Percentiles rank a stretch among this genome's conserved stretches.
These are phyloP conservation scores for Diplolepis rosae DNA, from an alignment of 2,888 invertebrate species.

Conservation along the genomic window DNA sequence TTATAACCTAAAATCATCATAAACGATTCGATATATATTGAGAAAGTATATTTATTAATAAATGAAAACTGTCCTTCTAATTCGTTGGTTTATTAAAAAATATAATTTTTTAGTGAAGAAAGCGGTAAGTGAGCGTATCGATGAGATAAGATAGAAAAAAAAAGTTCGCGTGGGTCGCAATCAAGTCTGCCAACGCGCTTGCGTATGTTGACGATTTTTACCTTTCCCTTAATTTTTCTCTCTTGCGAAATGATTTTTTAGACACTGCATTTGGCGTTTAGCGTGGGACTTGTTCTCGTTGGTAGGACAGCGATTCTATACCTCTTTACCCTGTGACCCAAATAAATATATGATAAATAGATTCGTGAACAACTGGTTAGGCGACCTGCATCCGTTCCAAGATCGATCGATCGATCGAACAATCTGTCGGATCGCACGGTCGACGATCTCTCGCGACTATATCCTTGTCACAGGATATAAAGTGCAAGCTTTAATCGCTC, in stretches of 20 bases:
- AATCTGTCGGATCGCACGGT: slow-evolving; percentile 2
- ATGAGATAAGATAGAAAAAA: slow-evolving; percentile 54
- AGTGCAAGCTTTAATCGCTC: slow-evolving; percentile 9
- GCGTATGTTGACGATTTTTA: slow-evolving; percentile 32
- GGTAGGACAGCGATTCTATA: slow-evolving; percentile 17
- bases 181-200: slow-evolving; percentile 52
- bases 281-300: slow-evolving; percentile 46
- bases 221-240: slow-evolving; percentile 38
- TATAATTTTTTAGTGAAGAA: neutral
- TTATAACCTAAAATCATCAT: too few relatives aligned
- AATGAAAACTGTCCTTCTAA: too few relatives aligned
- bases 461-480: slow-evolving; percentile 16
- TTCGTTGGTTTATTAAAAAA: too few relatives aligned
- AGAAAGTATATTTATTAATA: too few relatives aligned
- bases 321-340: slow-evolving; percentile 50
- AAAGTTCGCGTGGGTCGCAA: slow-evolving; percentile 54
- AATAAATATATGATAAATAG: slow-evolving; percentile 42
- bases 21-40: too few relatives aligned
- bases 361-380: slow-evolving; percentile 45
- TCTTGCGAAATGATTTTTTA: slow-evolving; percentile 39
- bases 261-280: slow-evolving; percentile 45
- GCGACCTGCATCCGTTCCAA: slow-evolving; percentile 39
- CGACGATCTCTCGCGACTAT: neutral
- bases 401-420: slow-evolving; percentile 28
- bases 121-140: slow-evolving; percentile 53